Conservation (phyloP, 2,113 vertebrate species). For the Toxostoma redivivum region DNA sequence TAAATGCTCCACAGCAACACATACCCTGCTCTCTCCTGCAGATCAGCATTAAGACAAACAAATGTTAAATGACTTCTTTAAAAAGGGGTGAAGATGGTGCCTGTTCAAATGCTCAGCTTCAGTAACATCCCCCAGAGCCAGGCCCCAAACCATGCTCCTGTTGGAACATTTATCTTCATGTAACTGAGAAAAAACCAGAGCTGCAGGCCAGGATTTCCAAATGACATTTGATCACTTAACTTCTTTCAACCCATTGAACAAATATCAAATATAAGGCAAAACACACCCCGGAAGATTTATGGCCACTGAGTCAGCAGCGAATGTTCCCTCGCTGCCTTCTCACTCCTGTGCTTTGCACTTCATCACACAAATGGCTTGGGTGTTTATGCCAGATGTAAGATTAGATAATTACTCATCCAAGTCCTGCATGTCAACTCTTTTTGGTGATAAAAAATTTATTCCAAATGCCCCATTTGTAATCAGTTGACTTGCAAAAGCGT, state of each 20-base stretch:
- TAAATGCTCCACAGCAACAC: not conserved
- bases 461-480: conserved; percentile 35
- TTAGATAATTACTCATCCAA: conserved; percentile 60
- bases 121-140: not conserved
- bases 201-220: conserved; percentile 12
- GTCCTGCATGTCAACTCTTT: conserved; percentile 41
- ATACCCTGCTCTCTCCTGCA: not conserved
- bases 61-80: not conserved
- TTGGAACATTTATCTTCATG: not conserved
- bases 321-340: conserved; percentile 17
- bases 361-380: conserved; percentile 41
- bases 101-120: not conserved
- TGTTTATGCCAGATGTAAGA: conserved; percentile 65
- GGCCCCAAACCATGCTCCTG: not conserved
- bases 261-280: conserved; percentile 37
- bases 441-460: conserved; percentile 48
- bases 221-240: conserved; percentile 46
- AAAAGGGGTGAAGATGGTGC: not conserved
- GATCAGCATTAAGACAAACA: not conserved
- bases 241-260: conserved; percentile 44
- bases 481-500: not conserved
- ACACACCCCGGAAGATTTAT: conserved; percentile 27
- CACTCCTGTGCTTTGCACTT: not conserved
- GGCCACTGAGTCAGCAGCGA: conserved; percentile 51
- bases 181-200: not conserved